These are phyloP conservation scores for Pelodytes ibericus DNA, from an alignment of 2,797 vertebrate genomes.

Conservation along the genomic window DNA sequence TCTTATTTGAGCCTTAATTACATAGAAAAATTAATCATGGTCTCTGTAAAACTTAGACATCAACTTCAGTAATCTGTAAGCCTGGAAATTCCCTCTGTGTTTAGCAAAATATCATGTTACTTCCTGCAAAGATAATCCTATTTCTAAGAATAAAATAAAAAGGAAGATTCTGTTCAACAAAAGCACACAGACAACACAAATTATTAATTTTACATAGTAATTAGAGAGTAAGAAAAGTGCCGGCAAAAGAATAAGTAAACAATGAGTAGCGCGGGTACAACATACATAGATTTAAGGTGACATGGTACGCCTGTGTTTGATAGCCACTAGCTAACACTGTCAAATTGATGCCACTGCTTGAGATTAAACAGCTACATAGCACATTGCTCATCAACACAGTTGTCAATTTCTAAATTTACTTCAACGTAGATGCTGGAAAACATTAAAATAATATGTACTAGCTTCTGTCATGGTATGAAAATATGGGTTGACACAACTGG, in stretches of 20 bases:
- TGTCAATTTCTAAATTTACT: no score
- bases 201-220: neutral
- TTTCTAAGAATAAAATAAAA: neutral
- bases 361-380: no score
- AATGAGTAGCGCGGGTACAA: neutral
- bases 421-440: no score
- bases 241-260: neutral
- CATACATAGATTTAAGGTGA: neutral
- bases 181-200: slow-evolving; percentile 5
- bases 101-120: slow-evolving; percentile 24
- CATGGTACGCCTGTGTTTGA: no score
- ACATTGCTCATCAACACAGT: no score
- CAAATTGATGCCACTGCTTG: no score
- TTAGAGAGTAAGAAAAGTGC: neutral
- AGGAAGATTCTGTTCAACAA: neutral
- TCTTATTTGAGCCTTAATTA: neutral
- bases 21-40: slow-evolving; percentile 25
- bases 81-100: slow-evolving; percentile 26
- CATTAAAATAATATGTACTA: no score
- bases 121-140: slow-evolving; percentile 4
- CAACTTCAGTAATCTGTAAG: neutral
- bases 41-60: neutral
- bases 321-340: no score
- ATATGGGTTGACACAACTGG: no score
- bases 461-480: no score